Evolutionary conservation across 2,113 vertebrate genomes (phyloP), one percentile per base, ranked within the genome.

Genomic region (Rhinogobius similis): DNA sequence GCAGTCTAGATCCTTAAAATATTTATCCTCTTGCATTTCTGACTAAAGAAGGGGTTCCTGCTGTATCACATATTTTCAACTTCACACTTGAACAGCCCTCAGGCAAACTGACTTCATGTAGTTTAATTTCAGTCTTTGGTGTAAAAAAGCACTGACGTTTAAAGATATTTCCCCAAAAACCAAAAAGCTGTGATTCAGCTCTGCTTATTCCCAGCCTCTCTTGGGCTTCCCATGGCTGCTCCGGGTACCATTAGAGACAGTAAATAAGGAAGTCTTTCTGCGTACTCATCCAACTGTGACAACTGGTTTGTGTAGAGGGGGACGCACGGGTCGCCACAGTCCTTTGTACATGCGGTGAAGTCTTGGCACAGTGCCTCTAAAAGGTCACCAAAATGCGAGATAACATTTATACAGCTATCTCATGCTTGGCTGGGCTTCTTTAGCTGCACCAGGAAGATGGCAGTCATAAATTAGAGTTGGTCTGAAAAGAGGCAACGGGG

Each of bases 331-430:
- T 83, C 79, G 79, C 75, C 77, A 65, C 72, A 63, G 73, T 80
- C 23, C 68, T 79, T 82, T 83, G 78, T 58, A 82, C 64, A 21
- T n/a, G 9, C 27, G 68, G 50, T 41, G 65, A 77, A 56, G 61
- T 52, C 76, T 63, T 77, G 76, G 85, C 78, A 67, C 48, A 32
- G 76, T 79, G 81, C 74, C 69, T 50, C 68, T 64, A 23, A 87
- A 81, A 86, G 75, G 65, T 82, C 76, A 77, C 55, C 61, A 48
- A 58, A 55, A 62, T 38, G 67, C 73, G 82, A 81, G 78, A 85
- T 80, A 90, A 85, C 84, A 89, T 87, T 85, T 86, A 84, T 41
- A 67, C 64, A 81, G 65, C 53, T 56, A 76, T 83, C 62, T 76
- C 86, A 87, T 76, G 86, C 77, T 77, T 70, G 82, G 73, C 62